Evolutionary conservation across 2,113 vertebrate species (phyloP), one percentile per base, ranked within the genome.

Genomic region (Pachyramphus minor): DNA sequence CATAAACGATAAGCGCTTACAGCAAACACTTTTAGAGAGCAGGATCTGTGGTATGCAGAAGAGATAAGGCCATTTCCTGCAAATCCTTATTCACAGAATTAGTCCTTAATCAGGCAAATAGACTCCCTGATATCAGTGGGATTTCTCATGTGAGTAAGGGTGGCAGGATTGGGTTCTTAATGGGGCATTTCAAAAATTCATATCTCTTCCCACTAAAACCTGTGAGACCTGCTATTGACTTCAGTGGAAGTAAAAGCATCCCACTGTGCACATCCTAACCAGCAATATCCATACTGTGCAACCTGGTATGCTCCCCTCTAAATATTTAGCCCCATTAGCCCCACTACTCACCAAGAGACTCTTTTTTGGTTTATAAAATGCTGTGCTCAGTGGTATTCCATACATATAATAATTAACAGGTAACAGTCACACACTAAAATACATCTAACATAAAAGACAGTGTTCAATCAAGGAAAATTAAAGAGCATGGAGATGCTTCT

Each of bases 1-100:
- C 96, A 96, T 89, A 96, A 96, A 94, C 1, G 94, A 97, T 97
- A 96, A 96, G 95, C 50, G 1, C 88, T 93, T 73, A 96, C 90
- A 93, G 96, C 95, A 97, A 97, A 96, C 95, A 93, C 94, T 92
- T 97, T 96, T 59, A 96, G 93, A 96, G 92, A 96, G 93, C 93
- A 76, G 89, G 95, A 84, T 90, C 95, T 93, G 93, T 93, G 96
- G 96, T 95, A 97, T 96, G 96, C 92, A 94, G 88, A 81, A 73
- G 77, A 97, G 96, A 97, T 96, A 97, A 97, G 85, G 49, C 64
- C 52, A 6, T 95, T 97, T 97, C 96, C 96, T 97, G 95, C 88
- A 97, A 96, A 96, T 95, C 96, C 94, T 96, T 95, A 84, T 94
- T 95, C 96, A 73, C 73, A 92, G 96, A 94, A 95, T 94, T 90